Conservation (phyloP, 2,888 invertebrate species). For the Tiliacea aurago region DNA sequence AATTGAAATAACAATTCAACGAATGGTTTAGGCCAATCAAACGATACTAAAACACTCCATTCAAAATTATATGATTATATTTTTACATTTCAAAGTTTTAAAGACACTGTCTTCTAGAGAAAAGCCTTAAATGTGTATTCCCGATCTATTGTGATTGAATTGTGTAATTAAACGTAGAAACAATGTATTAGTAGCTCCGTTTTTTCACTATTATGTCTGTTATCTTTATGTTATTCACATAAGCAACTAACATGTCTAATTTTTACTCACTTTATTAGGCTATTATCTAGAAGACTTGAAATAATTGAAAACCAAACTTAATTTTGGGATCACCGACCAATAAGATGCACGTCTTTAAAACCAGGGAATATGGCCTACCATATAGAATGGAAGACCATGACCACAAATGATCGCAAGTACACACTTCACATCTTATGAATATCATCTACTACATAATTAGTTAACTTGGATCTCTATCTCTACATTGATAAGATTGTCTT, state of each 20-base stretch:
- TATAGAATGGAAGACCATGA: neutral
- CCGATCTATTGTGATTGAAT: neutral
- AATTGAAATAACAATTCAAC: conserved; percentile 11
- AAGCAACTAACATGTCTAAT: neutral
- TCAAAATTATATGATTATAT: neutral
- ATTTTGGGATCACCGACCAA: conserved; percentile 2
- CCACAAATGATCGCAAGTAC: conserved; percentile 17
- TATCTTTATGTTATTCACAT: neutral
- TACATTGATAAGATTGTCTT: conserved; percentile 16
- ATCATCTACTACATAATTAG: conserved; percentile 32
- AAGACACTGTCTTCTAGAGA: conserved; percentile 14
- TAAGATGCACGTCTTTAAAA: too few relatives aligned
- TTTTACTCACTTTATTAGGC: neutral
- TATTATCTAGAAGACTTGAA: conserved; percentile 14
- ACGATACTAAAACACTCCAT: conserved; percentile 1
- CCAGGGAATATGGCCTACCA: neutral
- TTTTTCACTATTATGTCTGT: too few relatives aligned
- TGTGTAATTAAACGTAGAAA: neutral
- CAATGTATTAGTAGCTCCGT: neutral
- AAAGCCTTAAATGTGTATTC: too few relatives aligned
- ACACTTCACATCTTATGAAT: conserved; percentile 26
- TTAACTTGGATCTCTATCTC: conserved; percentile 21
- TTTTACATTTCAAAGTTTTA: conserved; percentile 11
- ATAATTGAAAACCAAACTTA: conserved; percentile 35
- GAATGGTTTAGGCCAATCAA: conserved; percentile 36